Evolutionary conservation across 2,888 invertebrate species (phyloP), one percentile per base, ranked within the genome.

Genomic region (Amiota communis): DNA sequence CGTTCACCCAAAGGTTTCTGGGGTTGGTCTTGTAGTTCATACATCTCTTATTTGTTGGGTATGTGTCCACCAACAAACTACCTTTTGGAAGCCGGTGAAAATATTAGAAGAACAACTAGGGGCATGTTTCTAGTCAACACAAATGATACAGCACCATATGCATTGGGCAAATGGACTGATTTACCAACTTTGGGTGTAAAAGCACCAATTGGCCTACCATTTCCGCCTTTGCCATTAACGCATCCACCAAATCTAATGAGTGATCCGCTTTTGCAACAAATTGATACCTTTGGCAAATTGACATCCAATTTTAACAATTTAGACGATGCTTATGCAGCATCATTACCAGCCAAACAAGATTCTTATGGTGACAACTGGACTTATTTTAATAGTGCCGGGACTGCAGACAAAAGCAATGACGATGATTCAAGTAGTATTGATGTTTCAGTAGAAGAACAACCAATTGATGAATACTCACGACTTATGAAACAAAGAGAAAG

Each of bases 11-110:
- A 89, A 57, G 93, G 93, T 0, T 94, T 94, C 85, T 93, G 92
- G 92, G 93, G 93, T 8, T 93, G 93, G 92, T 90, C 91, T 0
- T 94, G 94, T 80, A 88, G 91, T 9, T 91, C 92, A 0, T 93
- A 92, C 78, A 87, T 92, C 3, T 87, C 91, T 12, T 93, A 92
- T 80, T 81, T 93, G 2, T 73, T 92, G 9, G 93, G 93, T 2
- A 87, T 91, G 74, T 93, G 93, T 78, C 92, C 92, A 0, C 92
- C 92, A 0, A 91, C 88, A 9, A 91, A 91, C 75, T 88, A 83
- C 72, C 78, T 89, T 13, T 79, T 88, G 1, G 85, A 91, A 70
- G 91, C 92, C 79, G 92, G 92, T 0, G 92, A 92, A 77, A 88
- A 90, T 75, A 86, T 90, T 2, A 88, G 86, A 68, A 84, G 80